Conservation (phyloP, 2,113 vertebrate genomes). For the Alexandromys fortis region DNA sequence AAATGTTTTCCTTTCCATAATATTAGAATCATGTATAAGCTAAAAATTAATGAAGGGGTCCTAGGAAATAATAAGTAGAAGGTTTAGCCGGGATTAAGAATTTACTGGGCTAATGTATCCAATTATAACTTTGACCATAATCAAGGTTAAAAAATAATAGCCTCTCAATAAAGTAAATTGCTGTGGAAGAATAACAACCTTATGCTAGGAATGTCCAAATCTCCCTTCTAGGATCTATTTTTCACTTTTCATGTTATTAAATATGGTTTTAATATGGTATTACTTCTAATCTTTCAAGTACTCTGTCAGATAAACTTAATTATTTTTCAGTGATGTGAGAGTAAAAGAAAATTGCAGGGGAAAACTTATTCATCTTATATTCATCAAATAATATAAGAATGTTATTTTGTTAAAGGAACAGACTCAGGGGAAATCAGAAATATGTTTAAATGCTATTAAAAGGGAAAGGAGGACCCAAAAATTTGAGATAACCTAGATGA, state of each 20-base stretch:
- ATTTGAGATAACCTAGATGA: background rate
- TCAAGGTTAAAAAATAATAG: conserved; percentile 57
- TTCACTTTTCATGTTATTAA: conserved; percentile 59
- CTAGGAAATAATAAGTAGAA: conserved; percentile 54
- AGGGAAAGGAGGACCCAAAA: rapidly evolving
- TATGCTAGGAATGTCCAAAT: conserved; percentile 25
- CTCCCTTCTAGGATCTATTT: conserved; percentile 34
- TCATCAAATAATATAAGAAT: conserved; percentile 24
- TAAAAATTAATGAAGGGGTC: conserved; percentile 54
- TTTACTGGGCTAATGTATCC: conserved; percentile 53
- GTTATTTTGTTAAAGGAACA: conserved; percentile 9
- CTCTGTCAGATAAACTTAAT: conserved; percentile 69
- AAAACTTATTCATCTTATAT: conserved; percentile 43
- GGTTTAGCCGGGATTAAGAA: conserved; percentile 63
- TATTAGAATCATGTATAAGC: conserved; percentile 45
- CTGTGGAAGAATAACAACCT: conserved; percentile 34
- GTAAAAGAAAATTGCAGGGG: conserved; percentile 54
- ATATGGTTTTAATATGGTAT: conserved; percentile 52
- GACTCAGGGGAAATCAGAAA: background rate
- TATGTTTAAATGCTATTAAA: background rate
- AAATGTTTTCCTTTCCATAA: conserved; percentile 51
- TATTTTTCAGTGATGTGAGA: conserved; percentile 46
- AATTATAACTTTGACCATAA: conserved; percentile 61
- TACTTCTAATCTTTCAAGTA: conserved; percentile 72
- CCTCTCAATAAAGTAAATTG: conserved; percentile 63